Evolutionary conservation across 2,888 invertebrate genomes (phyloP), one percentile per base, ranked within the genome.

Genomic region (Clistopyga incitator): DNA sequence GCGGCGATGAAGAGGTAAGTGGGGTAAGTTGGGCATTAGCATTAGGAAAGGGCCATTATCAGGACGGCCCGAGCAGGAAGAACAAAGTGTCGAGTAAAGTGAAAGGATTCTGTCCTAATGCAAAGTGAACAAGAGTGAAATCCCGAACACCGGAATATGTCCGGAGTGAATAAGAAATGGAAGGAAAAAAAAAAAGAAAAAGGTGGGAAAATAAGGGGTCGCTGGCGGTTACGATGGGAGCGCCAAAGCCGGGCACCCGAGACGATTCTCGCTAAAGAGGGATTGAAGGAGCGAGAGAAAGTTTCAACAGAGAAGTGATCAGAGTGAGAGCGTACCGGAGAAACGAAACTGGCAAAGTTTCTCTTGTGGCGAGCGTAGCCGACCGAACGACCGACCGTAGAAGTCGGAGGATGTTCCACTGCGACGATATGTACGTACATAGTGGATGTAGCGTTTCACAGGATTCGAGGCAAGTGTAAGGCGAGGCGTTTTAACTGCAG

Each of bases 331-430:
- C 45, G 56, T 38, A 59, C 42, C n/a, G 64, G 42, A 42, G 29
- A 70, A 70, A 70, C 70, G 29, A 81, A 81, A 64, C 76, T 76
- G 75, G 54, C 52, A 61, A 76, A 68, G 47, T 70, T 76, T 76
- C 38, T 20, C 18, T 45, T 38, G 59, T 34, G 56, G 67, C 23
- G 45, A 77, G 42, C 59, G 47, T 29, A 42, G 34, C 67, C 29
- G 42, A 67, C 23, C 23, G 56, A 71, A 56, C 71, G 56, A 15
- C 54, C 56, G 23, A 56, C 20, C 56, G 56, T 54, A 38, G 42
- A 71, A 56, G 56, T 71, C 38, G 54, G 42, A 13, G 70, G 34
- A 70, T 70, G 52, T 52, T 52, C 52, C 13, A n/a, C 42, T 52
- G 38, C 20, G 18, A 54, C 13, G 6, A 18, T 34, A 34, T 34